Evolutionary conservation across 2,797 vertebrate genomes (phyloP).

Genomic region (Telmatherina bonti): DNA sequence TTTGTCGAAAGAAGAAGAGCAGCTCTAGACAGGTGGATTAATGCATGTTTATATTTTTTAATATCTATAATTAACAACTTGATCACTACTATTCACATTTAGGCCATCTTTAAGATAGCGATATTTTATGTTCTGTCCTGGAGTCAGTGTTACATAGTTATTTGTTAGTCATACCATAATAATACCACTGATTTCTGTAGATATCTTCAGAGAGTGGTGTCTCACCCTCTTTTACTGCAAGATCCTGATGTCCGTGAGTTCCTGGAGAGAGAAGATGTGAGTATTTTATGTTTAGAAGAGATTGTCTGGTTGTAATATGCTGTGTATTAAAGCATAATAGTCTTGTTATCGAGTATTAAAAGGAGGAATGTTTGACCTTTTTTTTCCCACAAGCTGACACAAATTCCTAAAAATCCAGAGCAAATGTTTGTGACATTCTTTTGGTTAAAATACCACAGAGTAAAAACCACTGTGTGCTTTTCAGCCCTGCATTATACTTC

Average conservation of each 20-base stretch:
- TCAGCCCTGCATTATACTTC: neutral
- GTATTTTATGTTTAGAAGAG: slow-evolving; percentile 1
- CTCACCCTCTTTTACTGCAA: slow-evolving; percentile 91
- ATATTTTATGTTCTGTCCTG: neutral
- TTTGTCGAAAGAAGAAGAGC: slow-evolving; percentile 94
- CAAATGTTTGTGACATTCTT: too few species aligned
- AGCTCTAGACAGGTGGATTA: slow-evolving; percentile 80
- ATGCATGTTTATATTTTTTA: neutral
- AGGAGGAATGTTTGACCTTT: neutral
- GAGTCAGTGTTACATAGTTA: neutral
- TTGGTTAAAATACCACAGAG: too few species aligned
- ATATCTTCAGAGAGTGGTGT: slow-evolving; percentile 92
- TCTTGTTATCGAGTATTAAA: neutral
- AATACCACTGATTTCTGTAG: slow-evolving; percentile 65
- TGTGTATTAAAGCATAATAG: neutral
- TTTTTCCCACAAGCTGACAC: neutral
- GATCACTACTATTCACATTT: neutral
- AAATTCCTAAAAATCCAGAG: too few species aligned
- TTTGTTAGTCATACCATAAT: neutral
- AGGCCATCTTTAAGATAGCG: neutral
- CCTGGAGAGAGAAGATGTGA: slow-evolving; percentile 95
- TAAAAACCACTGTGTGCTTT: neutral
- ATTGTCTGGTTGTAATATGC: neutral
- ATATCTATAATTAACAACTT: too few species aligned
- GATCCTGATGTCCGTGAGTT: slow-evolving; percentile 96